Percentiles rank a stretch among this genome's conserved stretches.
These are phyloP conservation scores for Drosophila recens DNA, from an alignment of 2,888 invertebrate species.

Conservation along the genomic window DNA sequence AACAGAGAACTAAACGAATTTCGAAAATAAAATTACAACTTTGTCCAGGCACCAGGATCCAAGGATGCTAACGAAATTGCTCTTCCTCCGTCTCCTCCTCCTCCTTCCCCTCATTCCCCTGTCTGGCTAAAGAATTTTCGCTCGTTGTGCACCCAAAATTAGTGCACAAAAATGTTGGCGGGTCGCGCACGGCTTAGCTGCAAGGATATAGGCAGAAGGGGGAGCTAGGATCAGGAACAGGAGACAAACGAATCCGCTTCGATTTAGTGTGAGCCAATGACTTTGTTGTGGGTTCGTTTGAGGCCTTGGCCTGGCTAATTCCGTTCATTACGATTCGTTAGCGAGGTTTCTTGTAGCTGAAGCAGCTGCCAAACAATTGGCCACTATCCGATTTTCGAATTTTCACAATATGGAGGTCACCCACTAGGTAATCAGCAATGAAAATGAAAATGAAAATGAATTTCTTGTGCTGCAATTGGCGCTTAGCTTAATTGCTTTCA, in stretches of 20 bases:
- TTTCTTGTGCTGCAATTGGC: conserved; percentile 40
- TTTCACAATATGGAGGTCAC: background rate
- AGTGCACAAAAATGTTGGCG: conserved; percentile 65
- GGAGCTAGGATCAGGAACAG: background rate
- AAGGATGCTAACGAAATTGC: conserved; percentile 72
- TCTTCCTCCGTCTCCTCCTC: conserved; percentile 14
- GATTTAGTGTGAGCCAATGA: conserved; percentile 3
- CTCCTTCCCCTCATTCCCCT: conserved; percentile 1
- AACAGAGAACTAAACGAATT: conserved; percentile 81
- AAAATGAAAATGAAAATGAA: conserved; percentile 71
- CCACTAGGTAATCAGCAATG: conserved; percentile 50
- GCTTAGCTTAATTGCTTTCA: conserved; percentile 77
- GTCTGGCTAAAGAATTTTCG: conserved; percentile 34
- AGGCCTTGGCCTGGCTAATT: conserved; percentile 55
- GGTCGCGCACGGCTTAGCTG: conserved; percentile 65
- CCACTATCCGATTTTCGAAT: conserved; percentile 35
- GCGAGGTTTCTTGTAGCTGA: conserved; percentile 45
- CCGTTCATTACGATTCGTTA: conserved; percentile 75
- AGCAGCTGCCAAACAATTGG: conserved; percentile 46
- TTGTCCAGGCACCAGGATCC: conserved; percentile 57
- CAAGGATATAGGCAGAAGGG: background rate
- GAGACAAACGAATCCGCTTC: background rate
- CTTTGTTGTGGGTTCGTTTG: conserved; percentile 22
- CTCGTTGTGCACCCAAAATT: conserved; percentile 61
- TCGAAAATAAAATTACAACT: conserved; percentile 81